Evolutionary conservation across 30 jellyfish, hydroid and myxozoan genomes (phyloP).

Genomic region (Cassiopea andromeda): DNA sequence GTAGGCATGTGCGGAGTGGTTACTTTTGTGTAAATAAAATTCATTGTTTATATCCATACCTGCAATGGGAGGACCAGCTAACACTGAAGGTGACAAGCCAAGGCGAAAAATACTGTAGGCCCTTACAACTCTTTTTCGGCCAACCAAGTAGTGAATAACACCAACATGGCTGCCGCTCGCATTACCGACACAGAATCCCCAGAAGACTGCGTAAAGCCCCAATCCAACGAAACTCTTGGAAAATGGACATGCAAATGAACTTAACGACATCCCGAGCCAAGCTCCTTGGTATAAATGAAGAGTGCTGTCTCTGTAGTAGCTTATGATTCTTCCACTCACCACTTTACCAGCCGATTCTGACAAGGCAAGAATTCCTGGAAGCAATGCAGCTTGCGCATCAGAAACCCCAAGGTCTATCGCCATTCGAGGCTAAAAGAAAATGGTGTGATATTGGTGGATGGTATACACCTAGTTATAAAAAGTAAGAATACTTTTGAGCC

Average conservation of each 20-base stretch:
- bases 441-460: not conserved
- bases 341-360: slow-evolving; percentile 59
- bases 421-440: slow-evolving; percentile 34
- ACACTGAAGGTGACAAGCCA: slow-evolving; percentile 49
- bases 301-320: not conserved
- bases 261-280: slow-evolving; percentile 53
- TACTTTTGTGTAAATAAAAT: too few species aligned
- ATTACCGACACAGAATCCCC: slow-evolving; percentile 58
- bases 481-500: too few species aligned
- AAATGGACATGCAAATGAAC: slow-evolving; percentile 50
- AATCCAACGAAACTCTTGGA: slow-evolving; percentile 32
- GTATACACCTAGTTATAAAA: not conserved
- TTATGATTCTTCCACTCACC: slow-evolving; percentile 29
- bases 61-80: slow-evolving; percentile 71
- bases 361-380: slow-evolving; percentile 58
- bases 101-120: slow-evolving; percentile 60
- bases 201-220: slow-evolving; percentile 26
- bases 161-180: slow-evolving; percentile 37
- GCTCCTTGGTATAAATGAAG: slow-evolving; percentile 18
- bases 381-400: slow-evolving; percentile 45
- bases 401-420: slow-evolving; percentile 70
- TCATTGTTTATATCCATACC: slow-evolving; percentile 13
- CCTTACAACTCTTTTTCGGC: slow-evolving; percentile 27
- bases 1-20: not conserved
- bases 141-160: slow-evolving; percentile 26